A percentile compares a stretch with the other conserved stretches of the same genome.
Evolutionary conservation across 1,140 invertebrate genomes (phyloP).

Genomic region (Drosophila athabasca): DNA sequence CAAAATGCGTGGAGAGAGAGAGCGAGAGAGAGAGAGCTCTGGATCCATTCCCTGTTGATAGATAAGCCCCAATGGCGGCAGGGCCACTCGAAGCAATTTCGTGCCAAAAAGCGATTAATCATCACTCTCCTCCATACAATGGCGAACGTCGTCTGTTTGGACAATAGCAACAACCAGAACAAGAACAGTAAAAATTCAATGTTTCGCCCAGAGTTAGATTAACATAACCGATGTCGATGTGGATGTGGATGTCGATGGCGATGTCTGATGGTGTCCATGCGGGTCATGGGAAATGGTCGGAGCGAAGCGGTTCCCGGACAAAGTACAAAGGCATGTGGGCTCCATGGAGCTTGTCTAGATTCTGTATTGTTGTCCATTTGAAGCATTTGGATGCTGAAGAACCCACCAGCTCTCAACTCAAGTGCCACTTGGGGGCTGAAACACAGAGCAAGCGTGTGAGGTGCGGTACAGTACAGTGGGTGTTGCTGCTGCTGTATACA

Average conservation of each 20-base stretch:
- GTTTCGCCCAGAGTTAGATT: constrained; percentile 15
- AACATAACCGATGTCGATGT: constrained; percentile 25
- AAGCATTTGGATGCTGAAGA: constrained; percentile 1
- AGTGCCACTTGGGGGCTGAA: constrained; percentile 47
- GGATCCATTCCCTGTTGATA: not conserved
- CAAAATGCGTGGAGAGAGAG: too few species aligned
- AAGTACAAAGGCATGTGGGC: constrained; percentile 7
- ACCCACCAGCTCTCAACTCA: constrained; percentile 17
- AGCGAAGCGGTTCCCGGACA: constrained; percentile 28
- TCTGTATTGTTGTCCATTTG: constrained; percentile 1
- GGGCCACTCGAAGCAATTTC: constrained; percentile 35
- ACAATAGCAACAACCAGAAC: constrained; percentile 26
- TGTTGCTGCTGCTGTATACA: constrained; percentile 23
- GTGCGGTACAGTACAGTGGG: not conserved
- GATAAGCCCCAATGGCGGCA: constrained; percentile 7
- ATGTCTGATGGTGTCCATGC: not conserved
- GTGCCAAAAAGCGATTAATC: constrained; percentile 50
- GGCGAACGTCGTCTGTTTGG: constrained; percentile 17
- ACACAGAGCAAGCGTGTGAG: constrained; percentile 13
- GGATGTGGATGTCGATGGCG: too few species aligned
- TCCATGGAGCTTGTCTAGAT: constrained; percentile 1
- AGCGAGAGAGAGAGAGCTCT: too few species aligned
- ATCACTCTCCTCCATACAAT: constrained; percentile 14
- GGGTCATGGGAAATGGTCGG: constrained; percentile 15
- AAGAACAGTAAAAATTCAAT: constrained; percentile 9